A percentile compares a stretch with the other conserved stretches of the same genome.
These are phyloP conservation scores for Synanthedon vespiformis DNA, from an alignment of 2,888 invertebrate species.

Conservation along the genomic window DNA sequence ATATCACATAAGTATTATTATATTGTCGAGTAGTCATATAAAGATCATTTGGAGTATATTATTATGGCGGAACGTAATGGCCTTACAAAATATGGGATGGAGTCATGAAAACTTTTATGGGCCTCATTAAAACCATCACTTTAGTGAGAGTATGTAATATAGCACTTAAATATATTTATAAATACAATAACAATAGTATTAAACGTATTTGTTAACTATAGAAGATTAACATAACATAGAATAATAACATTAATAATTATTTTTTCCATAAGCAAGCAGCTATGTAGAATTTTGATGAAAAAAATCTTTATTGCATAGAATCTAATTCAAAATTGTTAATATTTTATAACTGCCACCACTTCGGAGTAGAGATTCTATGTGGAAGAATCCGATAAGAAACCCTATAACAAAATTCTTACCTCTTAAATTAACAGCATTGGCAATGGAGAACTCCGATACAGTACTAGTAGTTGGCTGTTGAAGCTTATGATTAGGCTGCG, in stretches of 20 bases:
- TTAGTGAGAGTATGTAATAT: neutral
- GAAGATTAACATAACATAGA: too few relatives aligned
- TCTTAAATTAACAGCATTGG: conserved; percentile 58
- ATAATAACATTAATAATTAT: too few relatives aligned
- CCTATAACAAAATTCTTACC: conserved; percentile 22
- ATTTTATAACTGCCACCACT: too few relatives aligned
- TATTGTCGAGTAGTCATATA: neutral
- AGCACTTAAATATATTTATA: too few relatives aligned
- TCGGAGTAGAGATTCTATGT: too few relatives aligned
- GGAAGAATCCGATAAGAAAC: too few relatives aligned
- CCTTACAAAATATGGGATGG: conserved; percentile 25
- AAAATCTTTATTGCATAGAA: too few relatives aligned
- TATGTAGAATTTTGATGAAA: too few relatives aligned
- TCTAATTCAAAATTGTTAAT: too few relatives aligned
- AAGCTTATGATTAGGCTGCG: conserved; percentile 23
- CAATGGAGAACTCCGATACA: conserved; percentile 48
- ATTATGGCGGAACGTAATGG: conserved; percentile 11
- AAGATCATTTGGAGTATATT: neutral
- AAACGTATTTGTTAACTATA: too few relatives aligned
- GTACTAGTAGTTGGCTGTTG: conserved; percentile 39
- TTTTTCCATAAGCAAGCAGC: too few relatives aligned
- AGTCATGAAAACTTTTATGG: conserved; percentile 30
- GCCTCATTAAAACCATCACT: conserved; percentile 22
- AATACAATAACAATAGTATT: too few relatives aligned
- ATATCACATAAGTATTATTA: neutral